Conservation (phyloP, 2,113 vertebrate genomes). For the Sphaerodactylus townsendi region DNA sequence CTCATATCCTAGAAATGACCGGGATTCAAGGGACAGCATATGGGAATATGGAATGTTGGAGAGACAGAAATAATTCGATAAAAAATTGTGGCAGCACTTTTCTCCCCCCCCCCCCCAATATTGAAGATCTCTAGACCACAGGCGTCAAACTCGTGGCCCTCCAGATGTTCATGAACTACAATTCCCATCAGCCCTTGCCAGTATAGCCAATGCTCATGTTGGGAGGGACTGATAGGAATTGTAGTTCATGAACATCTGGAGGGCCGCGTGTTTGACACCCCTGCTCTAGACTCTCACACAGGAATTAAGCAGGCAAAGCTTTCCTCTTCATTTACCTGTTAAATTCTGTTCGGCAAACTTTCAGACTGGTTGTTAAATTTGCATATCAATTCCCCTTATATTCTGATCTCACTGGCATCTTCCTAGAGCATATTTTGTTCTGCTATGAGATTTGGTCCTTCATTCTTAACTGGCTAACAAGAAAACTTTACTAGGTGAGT, state of each 20-base stretch:
- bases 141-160: no score
- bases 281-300: no score
- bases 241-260: no score
- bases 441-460: constrained; percentile 8
- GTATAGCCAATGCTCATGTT: no score
- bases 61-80: not conserved
- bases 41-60: no score
- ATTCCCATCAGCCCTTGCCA: no score
- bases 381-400: constrained; percentile 5
- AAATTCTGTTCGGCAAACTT: not conserved
- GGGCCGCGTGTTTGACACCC: no score
- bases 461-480: constrained; percentile 58
- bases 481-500: constrained; percentile 56
- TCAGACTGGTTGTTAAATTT: not conserved
- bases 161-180: no score
- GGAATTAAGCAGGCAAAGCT: not conserved
- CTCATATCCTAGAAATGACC: not conserved
- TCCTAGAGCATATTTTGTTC: not conserved
- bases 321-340: not conserved
- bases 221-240: no score
- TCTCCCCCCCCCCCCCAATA: no score
- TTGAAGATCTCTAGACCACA: not conserved
- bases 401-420: not conserved
- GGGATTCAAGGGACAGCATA: not conserved
- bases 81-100: not conserved